Evolutionary conservation across 2,113 vertebrate genomes (phyloP), one percentile per base, ranked within the genome.

Genomic region (Tragelaphus scriptus): DNA sequence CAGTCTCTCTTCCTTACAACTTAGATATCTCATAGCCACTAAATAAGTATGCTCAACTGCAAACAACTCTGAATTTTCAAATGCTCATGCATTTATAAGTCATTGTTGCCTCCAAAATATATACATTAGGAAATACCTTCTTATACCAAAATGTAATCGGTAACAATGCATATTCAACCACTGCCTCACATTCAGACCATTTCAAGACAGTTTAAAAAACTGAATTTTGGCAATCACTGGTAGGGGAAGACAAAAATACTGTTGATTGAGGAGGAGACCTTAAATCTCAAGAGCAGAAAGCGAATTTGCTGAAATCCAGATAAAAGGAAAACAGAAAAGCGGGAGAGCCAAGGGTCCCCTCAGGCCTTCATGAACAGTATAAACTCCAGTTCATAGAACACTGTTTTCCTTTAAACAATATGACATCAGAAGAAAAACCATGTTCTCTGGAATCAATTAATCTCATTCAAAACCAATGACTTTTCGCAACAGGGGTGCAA

Each of bases 11-110:
- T 94, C 16, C 13, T 53, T 82, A 89, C 19, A 98, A 68, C 68
- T 55, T 81, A 94, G 90, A 87, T 94, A 71, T 88, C 80, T 65
- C 80, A 95, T 1, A 96, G 95, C 85, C 98, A 91, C 19, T 94
- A 91, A 85, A 82, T 65, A 95, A 88, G 95, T 61, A 36, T 30
- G 40, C 26, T 85, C 84, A 95, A 96, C 77, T 28, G 36, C 40
- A 96, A 85, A 90, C 19, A 85, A 47, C 23, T 55, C 40, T 95
- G 79, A 44, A 85, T 95, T 11, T 3, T 30, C 63, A 94, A 65
- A 97, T 36, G n/a, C n/a, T 89, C 40, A 26, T 47, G 36, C 51
- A 94, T 51, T 59, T 90, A 1, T 14, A 90, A 49, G 44, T 88
- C 28, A 85, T 0, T 16, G 30, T 32, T 88, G 21, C 16, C 16